Conservation (phyloP, 2,797 vertebrate species). For the Danio choprae region DNA sequence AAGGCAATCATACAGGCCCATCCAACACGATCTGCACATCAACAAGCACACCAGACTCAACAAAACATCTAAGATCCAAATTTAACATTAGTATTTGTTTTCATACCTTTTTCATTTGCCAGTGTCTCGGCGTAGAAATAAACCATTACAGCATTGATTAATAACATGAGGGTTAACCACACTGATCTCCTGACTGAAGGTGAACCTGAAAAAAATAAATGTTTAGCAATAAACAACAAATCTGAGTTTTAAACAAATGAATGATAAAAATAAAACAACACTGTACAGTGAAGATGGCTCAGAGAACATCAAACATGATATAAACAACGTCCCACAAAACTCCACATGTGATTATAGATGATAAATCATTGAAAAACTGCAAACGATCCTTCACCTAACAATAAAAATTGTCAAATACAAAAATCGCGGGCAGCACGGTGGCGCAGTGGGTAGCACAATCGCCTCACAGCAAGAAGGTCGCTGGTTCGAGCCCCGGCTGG, state of each 20-base stretch:
- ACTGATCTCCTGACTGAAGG: not conserved
- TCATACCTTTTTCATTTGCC: not conserved
- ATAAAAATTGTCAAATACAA: too few species aligned
- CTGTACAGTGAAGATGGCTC: too few species aligned
- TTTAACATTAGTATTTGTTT: not conserved
- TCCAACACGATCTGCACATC: not conserved
- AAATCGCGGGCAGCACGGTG: too few species aligned
- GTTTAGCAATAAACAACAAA: not conserved
- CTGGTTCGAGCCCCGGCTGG: too few species aligned
- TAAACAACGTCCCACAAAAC: too few species aligned
- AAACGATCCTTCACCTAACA: too few species aligned
- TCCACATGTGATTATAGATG: too few species aligned
- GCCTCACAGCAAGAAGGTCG: too few species aligned
- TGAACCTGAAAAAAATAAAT: not conserved
- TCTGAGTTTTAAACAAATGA: not conserved
- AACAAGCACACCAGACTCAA: not conserved
- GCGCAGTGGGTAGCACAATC: too few species aligned
- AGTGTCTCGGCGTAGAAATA: constrained; percentile 7
- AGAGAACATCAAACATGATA: too few species aligned
- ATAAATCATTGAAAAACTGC: too few species aligned
- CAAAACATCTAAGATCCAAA: not conserved
- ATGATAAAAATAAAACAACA: too few species aligned
- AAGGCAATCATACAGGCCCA: not conserved
- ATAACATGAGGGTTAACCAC: not conserved
- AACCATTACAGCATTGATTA: not conserved